phyloP scores from a whole-genome alignment of 2,888 invertebrate genomes.

The Apotomis betuletana region DNA sequence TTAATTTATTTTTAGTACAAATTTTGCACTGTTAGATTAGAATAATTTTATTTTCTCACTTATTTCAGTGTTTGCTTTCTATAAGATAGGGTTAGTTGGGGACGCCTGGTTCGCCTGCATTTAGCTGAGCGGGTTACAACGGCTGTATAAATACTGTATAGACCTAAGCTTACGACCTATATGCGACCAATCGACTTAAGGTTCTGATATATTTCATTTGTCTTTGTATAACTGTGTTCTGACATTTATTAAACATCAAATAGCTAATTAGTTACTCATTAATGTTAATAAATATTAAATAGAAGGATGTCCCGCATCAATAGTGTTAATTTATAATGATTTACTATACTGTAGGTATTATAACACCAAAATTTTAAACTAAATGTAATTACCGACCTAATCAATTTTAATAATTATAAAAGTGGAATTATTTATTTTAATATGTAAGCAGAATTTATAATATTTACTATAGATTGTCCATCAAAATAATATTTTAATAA shows the following conservation, averaged over 20 bases:
- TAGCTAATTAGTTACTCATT: slow-evolving; percentile 22
- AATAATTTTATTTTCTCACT: slow-evolving; percentile 23
- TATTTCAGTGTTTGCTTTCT: slow-evolving; percentile 25
- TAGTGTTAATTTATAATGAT: slow-evolving; percentile 18
- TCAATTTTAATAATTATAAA: slow-evolving; percentile 42
- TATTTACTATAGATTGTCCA: slow-evolving; percentile 27
- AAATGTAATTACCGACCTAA: slow-evolving; percentile 36
- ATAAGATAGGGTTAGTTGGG: slow-evolving; percentile 12
- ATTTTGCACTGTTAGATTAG: slow-evolving; percentile 42
- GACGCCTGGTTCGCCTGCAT: slow-evolving; percentile 27
- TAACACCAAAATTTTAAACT: slow-evolving; percentile 36
- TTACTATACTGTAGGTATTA: slow-evolving; percentile 29
- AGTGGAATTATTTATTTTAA: slow-evolving; percentile 45
- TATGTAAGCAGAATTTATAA: slow-evolving; percentile 42
- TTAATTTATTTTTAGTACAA: slow-evolving; percentile 47
- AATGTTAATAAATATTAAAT: slow-evolving; percentile 9
- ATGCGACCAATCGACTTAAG: slow-evolving; percentile 33
- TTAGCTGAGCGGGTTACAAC: slow-evolving; percentile 22
- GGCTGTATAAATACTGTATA: slow-evolving; percentile 27
- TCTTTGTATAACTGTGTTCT: slow-evolving; percentile 24
- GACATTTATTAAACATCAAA: slow-evolving; percentile 18
- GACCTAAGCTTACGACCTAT: slow-evolving; percentile 29
- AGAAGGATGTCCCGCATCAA: slow-evolving; percentile 20
- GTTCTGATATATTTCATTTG: slow-evolving; percentile 15
- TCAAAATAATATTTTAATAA: slow-evolving; percentile 28